phyloP scores from a whole-genome alignment of 2,888 invertebrate genomes.

The Sipha maydis region DNA sequence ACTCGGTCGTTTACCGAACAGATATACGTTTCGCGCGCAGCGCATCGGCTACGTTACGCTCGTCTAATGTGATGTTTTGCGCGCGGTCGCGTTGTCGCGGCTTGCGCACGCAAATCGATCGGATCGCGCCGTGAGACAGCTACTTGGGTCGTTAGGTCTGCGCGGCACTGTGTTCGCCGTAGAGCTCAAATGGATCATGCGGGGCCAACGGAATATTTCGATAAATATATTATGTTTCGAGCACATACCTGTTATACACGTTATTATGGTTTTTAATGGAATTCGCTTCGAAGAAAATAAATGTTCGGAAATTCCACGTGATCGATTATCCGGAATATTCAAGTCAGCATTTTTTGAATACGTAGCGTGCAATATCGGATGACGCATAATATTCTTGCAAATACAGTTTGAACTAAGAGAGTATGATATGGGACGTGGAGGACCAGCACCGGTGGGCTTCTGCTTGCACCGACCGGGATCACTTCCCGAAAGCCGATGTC shows the following conservation, averaged over 20 bases:
- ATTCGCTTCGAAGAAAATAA: not conserved
- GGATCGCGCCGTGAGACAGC: too few species aligned
- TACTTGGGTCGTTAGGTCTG: too few species aligned
- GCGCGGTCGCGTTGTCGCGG: too few species aligned
- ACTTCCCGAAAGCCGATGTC: not conserved
- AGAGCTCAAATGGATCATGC: too few species aligned
- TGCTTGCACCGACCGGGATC: not conserved
- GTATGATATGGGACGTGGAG: not conserved
- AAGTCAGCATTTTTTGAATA: not conserved
- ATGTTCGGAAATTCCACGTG: not conserved
- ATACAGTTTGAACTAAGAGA: not conserved
- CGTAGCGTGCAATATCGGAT: not conserved
- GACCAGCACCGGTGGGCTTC: not conserved
- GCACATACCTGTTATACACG: not conserved
- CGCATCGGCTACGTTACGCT: too few species aligned
- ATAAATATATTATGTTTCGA: not conserved
- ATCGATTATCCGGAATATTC: not conserved
- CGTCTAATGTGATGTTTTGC: too few species aligned
- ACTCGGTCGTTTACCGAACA: too few species aligned
- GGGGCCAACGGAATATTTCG: too few species aligned
- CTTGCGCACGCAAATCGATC: too few species aligned
- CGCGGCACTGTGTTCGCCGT: too few species aligned
- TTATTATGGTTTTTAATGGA: not conserved
- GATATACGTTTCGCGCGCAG: too few species aligned
- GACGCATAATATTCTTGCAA: not conserved